Percentiles rank a stretch among this genome's conserved stretches.
Conservation (phyloP, 2,797 vertebrate species). For the Oophaga sylvatica region DNA sequence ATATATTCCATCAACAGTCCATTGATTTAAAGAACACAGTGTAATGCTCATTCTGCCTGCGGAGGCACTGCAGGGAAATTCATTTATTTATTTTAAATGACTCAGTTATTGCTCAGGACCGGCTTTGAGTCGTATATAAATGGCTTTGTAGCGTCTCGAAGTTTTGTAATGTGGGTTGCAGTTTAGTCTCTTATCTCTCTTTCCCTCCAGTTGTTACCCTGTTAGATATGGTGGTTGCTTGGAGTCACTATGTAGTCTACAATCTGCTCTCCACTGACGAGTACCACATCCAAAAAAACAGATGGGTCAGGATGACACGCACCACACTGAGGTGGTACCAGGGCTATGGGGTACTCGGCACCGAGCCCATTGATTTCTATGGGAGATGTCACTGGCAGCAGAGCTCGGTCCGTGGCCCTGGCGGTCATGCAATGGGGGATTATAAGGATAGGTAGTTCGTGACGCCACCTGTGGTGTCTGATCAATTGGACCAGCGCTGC, state of each 20-base stretch:
- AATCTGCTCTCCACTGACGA: constrained; percentile 23
- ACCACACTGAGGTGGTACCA: too few relatives aligned
- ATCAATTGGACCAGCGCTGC: too few relatives aligned
- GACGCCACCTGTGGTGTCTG: too few relatives aligned
- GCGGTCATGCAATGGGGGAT: too few relatives aligned
- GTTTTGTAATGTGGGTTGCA: neutral
- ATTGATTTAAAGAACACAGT: neutral
- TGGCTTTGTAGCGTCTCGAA: neutral
- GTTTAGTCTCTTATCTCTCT: neutral
- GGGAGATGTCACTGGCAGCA: too few relatives aligned
- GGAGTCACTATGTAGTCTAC: constrained; percentile 17
- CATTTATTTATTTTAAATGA: neutral
- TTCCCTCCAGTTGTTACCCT: neutral
- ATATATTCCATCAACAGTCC: neutral
- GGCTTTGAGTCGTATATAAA: neutral
- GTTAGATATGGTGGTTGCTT: neutral
- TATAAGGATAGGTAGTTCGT: too few relatives aligned
- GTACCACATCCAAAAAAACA: neutral
- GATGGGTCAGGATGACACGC: too few relatives aligned
- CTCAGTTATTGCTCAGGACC: neutral
- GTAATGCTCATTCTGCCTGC: neutral
- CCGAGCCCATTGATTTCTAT: too few relatives aligned
- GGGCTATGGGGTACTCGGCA: too few relatives aligned
- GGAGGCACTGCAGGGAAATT: neutral
- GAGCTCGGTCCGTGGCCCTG: too few relatives aligned